Percentiles rank a stretch among this genome's conserved stretches.
Conservation (phyloP, 2,113 vertebrate species). For the Oreochromis aureus region DNA sequence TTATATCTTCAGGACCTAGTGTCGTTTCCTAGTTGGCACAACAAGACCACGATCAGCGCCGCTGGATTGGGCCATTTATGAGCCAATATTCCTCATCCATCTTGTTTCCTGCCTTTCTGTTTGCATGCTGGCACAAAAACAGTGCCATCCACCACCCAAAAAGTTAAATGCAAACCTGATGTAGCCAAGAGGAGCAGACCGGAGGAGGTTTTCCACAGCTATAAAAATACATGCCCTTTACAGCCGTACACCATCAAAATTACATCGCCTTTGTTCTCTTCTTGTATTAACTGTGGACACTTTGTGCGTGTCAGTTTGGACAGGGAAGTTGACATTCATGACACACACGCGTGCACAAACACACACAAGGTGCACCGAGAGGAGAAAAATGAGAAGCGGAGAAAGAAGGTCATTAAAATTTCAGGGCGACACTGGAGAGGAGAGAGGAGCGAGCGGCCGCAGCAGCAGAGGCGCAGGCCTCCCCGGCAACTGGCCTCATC, state of each 20-base stretch:
- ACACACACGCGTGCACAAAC: not conserved
- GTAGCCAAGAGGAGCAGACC: not conserved
- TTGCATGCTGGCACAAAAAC: not conserved
- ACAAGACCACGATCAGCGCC: not conserved
- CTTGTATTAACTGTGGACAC: not conserved
- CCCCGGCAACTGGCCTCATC: constrained; percentile 48
- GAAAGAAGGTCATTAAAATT: constrained; percentile 66
- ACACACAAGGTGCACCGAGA: not conserved
- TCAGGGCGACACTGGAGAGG: constrained; percentile 52
- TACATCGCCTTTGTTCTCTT: not conserved
- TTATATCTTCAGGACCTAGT: not conserved
- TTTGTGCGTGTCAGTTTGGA: not conserved
- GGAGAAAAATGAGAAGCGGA: constrained; percentile 28
- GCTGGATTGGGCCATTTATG: not conserved
- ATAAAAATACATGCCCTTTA: constrained; percentile 41
- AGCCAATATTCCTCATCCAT: not conserved
- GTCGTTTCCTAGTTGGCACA: not conserved
- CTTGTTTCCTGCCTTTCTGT: not conserved
- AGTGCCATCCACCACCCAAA: not conserved
- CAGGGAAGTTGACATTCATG: not conserved
- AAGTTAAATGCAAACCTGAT: constrained; percentile 10
- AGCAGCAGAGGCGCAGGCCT: not conserved
- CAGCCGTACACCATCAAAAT: not conserved
- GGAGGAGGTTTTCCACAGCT: constrained; percentile 26
- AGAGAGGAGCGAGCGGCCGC: constrained; percentile 2